Conservation (phyloP, 2,113 vertebrate genomes). For the Apistogramma diplotaenia region DNA sequence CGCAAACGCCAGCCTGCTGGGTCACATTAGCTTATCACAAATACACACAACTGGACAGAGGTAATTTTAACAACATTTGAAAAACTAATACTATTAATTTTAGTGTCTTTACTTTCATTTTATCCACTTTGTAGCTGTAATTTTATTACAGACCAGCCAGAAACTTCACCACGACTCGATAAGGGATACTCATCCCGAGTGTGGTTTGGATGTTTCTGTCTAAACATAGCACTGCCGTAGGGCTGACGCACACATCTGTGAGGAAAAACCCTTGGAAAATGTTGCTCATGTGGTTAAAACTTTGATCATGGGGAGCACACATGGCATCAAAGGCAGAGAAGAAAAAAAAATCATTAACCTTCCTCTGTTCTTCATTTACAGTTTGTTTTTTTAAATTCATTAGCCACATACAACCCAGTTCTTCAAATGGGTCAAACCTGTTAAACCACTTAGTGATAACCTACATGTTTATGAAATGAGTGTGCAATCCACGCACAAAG, state of each 20-base stretch:
- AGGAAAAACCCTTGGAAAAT: slow-evolving; percentile 41
- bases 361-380: not conserved
- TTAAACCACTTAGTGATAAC: not conserved
- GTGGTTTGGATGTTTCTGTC: not conserved
- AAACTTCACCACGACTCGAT: not conserved
- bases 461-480: not conserved
- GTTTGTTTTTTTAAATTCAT: not conserved
- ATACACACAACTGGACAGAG: not conserved
- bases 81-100: not conserved
- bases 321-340: not conserved
- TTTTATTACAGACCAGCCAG: not conserved
- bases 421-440: not conserved
- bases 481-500: no score
- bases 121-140: not conserved
- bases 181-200: not conserved
- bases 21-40: not conserved
- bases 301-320: not conserved
- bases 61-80: not conserved
- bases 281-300: slow-evolving; percentile 40
- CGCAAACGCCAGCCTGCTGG: not conserved
- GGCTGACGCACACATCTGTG: not conserved
- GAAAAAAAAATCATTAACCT: not conserved
- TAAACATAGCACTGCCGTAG: not conserved
- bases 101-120: fast-evolving
- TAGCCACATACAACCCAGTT: not conserved